These are phyloP conservation scores for Synergus itoensis DNA, from an alignment of 2,888 invertebrate genomes.

Conservation along the genomic window DNA sequence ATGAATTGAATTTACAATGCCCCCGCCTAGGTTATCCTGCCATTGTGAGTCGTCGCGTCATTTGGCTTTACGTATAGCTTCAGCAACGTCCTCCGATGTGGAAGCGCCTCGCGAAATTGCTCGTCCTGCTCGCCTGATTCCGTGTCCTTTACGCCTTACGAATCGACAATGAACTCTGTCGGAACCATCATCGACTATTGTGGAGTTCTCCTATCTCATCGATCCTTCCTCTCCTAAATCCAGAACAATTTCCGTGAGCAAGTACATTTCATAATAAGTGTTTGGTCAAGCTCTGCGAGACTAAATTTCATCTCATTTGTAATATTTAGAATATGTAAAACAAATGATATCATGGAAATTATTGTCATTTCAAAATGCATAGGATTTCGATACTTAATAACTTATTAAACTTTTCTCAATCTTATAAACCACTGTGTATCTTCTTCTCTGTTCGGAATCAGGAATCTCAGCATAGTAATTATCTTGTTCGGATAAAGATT, in stretches of 20 bases:
- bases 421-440: neutral
- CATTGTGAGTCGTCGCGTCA: slow-evolving; percentile 6
- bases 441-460: neutral
- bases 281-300: too few species aligned
- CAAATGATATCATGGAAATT: too few species aligned
- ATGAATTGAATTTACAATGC: slow-evolving; percentile 39
- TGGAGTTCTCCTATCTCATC: slow-evolving; percentile 19
- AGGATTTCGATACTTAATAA: neutral
- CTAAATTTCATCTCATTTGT: too few species aligned
- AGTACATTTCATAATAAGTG: neutral
- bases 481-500: neutral
- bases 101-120: slow-evolving; percentile 45
- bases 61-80: slow-evolving; percentile 39
- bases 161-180: slow-evolving; percentile 49
- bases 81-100: slow-evolving; percentile 44
- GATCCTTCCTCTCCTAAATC: slow-evolving; percentile 6
- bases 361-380: neutral
- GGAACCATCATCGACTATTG: slow-evolving; percentile 45
- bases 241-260: neutral
- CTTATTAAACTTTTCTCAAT: neutral
- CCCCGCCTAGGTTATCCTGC: slow-evolving; percentile 26
- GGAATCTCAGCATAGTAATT: neutral
- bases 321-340: too few species aligned
- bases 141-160: slow-evolving; percentile 48
- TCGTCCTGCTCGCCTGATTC: slow-evolving; percentile 47